Evolutionary conservation across 1,140 invertebrate genomes (phyloP), one percentile per base, ranked within the genome.

Genomic region (Brachionus sp.): DNA sequence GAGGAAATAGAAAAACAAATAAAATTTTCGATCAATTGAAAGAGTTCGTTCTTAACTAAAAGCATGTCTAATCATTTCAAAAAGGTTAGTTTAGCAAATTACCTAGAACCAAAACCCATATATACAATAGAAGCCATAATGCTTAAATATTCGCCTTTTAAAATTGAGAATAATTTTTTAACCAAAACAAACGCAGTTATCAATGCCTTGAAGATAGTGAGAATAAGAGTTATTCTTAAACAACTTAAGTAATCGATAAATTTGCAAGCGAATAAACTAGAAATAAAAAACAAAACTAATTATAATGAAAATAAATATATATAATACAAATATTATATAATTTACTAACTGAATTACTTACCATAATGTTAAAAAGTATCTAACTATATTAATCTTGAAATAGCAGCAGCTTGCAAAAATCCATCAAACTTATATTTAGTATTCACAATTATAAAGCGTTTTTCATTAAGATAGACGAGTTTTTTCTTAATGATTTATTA

Each of bases 41-140:
- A 70, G 66, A 39, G 37, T 70, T 66, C 23, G 13, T 37, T 66
- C 23, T 66, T 66, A 19, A 70, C 66, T 70, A 70, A 70, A 70
- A 70, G 66, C 66, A 39, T 70, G 66, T 70, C 66, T 70, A n/a
- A 70, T 37, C 66, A 70, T 70, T 70, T 57, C 64, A 39, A 37
- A 70, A 70, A 70, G 66, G 66, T 70, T 70, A 70, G 66, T 70
- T 70, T 35, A 70, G 37, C 66, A 70, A 70, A 70, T 70, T 70
- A 70, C 66, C 66, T 70, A 70, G 37, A 70, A 70, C 33, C 13
- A 70, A 70, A 70, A 37, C 0, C 35, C n/a, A 66, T 9, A 70
- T 19, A 39, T 9, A 70, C 19, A 37, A 70, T 7, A 70, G 16
- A 37, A 39, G 2, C 50, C 50, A 5, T 19, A 57, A 0, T 1